Conservation (phyloP, 2,888 invertebrate genomes). For the Deilephila porcellus region DNA sequence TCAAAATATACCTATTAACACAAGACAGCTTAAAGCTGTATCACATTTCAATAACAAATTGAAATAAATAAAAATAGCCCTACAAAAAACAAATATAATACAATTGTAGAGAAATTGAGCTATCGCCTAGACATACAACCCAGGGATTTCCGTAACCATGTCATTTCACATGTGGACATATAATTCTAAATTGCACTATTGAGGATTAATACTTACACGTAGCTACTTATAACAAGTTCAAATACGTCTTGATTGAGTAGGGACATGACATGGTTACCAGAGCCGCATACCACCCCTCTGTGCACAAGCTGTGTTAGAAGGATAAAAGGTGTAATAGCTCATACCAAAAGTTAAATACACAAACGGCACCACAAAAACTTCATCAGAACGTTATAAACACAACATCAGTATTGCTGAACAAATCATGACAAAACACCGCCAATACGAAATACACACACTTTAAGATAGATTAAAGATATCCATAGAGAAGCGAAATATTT, state of each 20-base stretch:
- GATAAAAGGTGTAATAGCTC: conserved; percentile 72
- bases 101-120: conserved; percentile 66
- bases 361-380: conserved; percentile 39
- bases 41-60: conserved; percentile 71
- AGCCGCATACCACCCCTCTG: conserved; percentile 80
- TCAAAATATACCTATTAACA: conserved; percentile 69
- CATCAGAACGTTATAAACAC: conserved; percentile 49
- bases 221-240: conserved; percentile 50
- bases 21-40: conserved; percentile 76
- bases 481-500: conserved; percentile 61
- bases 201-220: conserved; percentile 71
- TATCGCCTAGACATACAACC: conserved; percentile 82
- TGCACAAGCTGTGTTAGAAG: conserved; percentile 75
- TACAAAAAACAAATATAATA: conserved; percentile 61
- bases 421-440: conserved; percentile 39
- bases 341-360: conserved; percentile 50
- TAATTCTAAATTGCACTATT: conserved; percentile 52
- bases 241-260: conserved; percentile 41
- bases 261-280: conserved; percentile 76
- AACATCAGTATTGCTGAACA: conserved; percentile 30
- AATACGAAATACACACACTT: conserved; percentile 43
- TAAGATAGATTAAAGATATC: conserved; percentile 48
- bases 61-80: conserved; percentile 71
- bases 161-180: conserved; percentile 54
- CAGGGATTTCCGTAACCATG: conserved; percentile 81